phyloP scores from a whole-genome alignment of 1,140 invertebrate species.

The Drosophila kohkoa region DNA sequence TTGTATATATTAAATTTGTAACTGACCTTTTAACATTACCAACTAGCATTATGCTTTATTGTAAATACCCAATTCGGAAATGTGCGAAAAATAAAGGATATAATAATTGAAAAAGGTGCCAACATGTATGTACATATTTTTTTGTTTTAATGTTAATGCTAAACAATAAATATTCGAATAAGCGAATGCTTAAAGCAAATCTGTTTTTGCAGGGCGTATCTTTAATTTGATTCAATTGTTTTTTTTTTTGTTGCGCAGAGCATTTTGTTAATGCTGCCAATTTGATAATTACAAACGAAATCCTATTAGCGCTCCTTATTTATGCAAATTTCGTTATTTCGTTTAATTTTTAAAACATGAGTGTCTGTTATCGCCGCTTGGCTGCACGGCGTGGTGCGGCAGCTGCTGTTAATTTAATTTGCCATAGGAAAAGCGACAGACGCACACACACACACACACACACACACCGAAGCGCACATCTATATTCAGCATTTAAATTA shows the following conservation, averaged over 20 bases:
- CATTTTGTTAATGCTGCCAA: slow-evolving; percentile 48
- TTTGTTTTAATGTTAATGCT: background rate
- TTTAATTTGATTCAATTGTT: slow-evolving; percentile 52
- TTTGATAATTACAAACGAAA: slow-evolving; percentile 80
- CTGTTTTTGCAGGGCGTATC: slow-evolving; percentile 9
- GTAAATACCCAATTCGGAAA: background rate
- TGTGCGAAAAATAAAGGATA: background rate
- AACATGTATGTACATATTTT: slow-evolving; percentile 35
- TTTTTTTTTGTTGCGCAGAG: background rate
- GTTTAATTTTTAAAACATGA: slow-evolving; percentile 71
- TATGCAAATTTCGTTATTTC: slow-evolving; percentile 77
- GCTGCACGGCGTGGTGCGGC: slow-evolving; percentile 8
- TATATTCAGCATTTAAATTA: slow-evolving; percentile 70
- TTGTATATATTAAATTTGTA: no score
- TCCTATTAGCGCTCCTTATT: slow-evolving; percentile 76
- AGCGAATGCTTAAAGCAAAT: slow-evolving; percentile 42
- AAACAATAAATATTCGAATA: slow-evolving; percentile 18
- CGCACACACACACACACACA: slow-evolving; percentile 40
- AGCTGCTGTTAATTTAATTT: slow-evolving; percentile 78
- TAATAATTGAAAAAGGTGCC: slow-evolving; percentile 43
- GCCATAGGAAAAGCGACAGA: slow-evolving; percentile 26
- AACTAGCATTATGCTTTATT: background rate
- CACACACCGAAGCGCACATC: slow-evolving; percentile 40
- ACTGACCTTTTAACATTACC: background rate
- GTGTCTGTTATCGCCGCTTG: slow-evolving; percentile 64